Conservation (phyloP, 2,797 vertebrate genomes). For the Melanogrammus aeglefinus region DNA sequence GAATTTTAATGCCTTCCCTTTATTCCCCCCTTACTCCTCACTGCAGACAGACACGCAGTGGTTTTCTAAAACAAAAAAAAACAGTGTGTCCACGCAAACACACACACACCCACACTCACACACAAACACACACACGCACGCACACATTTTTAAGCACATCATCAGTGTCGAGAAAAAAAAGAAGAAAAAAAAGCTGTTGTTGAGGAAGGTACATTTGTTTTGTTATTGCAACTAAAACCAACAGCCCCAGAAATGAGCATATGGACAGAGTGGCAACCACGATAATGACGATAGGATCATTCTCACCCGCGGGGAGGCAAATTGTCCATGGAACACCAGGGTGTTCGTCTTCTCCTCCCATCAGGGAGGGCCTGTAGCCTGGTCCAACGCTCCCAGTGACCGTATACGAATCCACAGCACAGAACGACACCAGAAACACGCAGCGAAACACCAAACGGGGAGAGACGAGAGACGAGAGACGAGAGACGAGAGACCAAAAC, state of each 20-base stretch:
- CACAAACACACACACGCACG: conserved; percentile 18
- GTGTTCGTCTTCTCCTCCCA: neutral
- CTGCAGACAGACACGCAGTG: conserved; percentile 29
- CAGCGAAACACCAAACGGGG: neutral
- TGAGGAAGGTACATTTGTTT: neutral
- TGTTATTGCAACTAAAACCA: neutral
- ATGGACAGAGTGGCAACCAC: neutral
- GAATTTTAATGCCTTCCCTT: conserved; percentile 54
- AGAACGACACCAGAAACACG: neutral
- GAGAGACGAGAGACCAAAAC: neutral
- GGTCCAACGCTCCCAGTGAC: neutral
- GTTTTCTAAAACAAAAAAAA: conserved; percentile 25
- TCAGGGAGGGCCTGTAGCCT: neutral
- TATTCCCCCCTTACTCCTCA: conserved; percentile 34
- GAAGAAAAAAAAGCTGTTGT: neutral
- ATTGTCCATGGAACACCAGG: neutral
- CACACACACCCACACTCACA: conserved; percentile 12
- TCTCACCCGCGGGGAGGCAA: neutral
- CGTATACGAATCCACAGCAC: neutral
- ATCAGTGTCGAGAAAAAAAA: neutral
- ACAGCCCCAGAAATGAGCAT: neutral
- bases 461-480: neutral
- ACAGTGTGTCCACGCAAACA: conserved; percentile 4
- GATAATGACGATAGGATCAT: neutral
- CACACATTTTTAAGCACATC: conserved; percentile 1